Percentiles rank a stretch among this genome's conserved stretches.
Evolutionary conservation across 2,888 invertebrate species (phyloP).

Genomic region (Archaeoteleia sp.): DNA sequence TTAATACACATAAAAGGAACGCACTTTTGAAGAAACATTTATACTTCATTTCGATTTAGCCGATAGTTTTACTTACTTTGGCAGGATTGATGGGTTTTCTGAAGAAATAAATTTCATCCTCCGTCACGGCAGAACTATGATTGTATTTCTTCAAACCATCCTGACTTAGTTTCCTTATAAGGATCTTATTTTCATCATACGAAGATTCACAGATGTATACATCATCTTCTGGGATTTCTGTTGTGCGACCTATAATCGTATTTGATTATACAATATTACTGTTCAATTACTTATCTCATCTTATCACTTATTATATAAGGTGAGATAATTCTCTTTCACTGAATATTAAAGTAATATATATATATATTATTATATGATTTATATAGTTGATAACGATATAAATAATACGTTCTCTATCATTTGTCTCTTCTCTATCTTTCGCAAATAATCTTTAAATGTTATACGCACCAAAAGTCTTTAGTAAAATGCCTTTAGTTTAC

Average conservation of each 20-base stretch:
- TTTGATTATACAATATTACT: constrained; percentile 12
- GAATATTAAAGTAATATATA: no score
- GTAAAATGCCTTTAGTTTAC: no score
- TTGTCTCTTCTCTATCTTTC: no score
- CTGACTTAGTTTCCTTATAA: constrained; percentile 82
- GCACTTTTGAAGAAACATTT: neutral
- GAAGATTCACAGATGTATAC: constrained; percentile 94
- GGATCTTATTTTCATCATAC: constrained; percentile 91
- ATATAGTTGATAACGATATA: no score
- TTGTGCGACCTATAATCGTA: constrained; percentile 84
- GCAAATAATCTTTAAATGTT: no score
- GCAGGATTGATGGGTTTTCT: constrained; percentile 81
- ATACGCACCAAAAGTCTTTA: no score
- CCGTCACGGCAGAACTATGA: constrained; percentile 88
- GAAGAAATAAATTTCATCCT: constrained; percentile 94
- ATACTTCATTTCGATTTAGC: constrained; percentile 4
- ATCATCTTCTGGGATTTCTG: constrained; percentile 94
- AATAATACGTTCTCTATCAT: no score
- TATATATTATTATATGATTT: no score
- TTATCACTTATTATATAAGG: no score
- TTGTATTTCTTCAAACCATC: constrained; percentile 88
- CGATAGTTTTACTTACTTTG: constrained; percentile 78
- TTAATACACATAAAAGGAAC: constrained; percentile 14
- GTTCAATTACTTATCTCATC: no score
- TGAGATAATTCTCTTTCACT: no score